These are phyloP conservation scores for Eilema depressum DNA, from an alignment of 2,888 invertebrate species.

Conservation along the genomic window DNA sequence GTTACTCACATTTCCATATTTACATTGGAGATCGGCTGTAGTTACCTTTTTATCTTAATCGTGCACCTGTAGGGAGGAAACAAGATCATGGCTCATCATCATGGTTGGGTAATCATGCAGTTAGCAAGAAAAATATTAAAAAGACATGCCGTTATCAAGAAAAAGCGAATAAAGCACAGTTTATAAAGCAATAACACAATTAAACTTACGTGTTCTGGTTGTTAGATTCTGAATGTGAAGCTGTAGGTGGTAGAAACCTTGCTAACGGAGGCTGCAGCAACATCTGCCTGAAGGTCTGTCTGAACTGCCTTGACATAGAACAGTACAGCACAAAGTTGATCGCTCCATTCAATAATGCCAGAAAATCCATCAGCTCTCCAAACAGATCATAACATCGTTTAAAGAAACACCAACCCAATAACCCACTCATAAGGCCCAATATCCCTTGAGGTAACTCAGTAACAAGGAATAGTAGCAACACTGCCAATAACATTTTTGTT, in stretches of 20 bases:
- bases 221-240: constrained; percentile 88
- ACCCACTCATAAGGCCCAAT: constrained; percentile 90
- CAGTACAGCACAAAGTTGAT: constrained; percentile 98
- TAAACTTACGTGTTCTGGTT: constrained; percentile 89
- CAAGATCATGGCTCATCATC: constrained; percentile 57
- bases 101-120: constrained; percentile 40
- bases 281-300: constrained; percentile 91
- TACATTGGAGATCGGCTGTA: constrained; percentile 63
- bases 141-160: background rate
- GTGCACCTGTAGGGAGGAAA: constrained; percentile 77
- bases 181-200: constrained; percentile 1
- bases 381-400: constrained; percentile 92
- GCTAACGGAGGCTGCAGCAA: constrained; percentile 89
- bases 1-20: constrained; percentile 70
- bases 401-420: constrained; percentile 91
- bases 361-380: constrained; percentile 95
- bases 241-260: constrained; percentile 87
- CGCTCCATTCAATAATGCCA: constrained; percentile 96
- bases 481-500: constrained; percentile 95
- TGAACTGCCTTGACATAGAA: constrained; percentile 97
- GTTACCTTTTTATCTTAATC: constrained; percentile 81
- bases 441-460: constrained; percentile 96
- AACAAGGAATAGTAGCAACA: constrained; percentile 93
- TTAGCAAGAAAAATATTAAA: constrained; percentile 15
- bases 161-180: constrained; percentile 25